Evolutionary conservation across 2,797 vertebrate species (phyloP), one percentile per base, ranked within the genome.

Genomic region (Hapalemur alaotrensis): DNA sequence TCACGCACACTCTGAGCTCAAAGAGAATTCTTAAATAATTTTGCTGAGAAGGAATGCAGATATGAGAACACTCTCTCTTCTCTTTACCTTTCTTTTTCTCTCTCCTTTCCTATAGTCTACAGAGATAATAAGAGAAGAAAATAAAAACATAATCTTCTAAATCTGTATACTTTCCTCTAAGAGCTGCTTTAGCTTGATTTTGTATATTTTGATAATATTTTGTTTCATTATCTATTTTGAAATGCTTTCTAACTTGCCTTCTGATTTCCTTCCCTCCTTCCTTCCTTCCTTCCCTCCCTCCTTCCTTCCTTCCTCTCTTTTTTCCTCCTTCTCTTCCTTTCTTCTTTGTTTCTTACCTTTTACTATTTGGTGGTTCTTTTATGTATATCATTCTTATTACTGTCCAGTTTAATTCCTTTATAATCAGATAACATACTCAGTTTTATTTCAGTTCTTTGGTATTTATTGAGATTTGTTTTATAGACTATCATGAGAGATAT

Each of bases 371-470:
- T 57, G 35, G 1, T 59, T 72, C 90, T 79, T 4, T 5, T 8
- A 90, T 32, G 7, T n/a, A 32, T 25, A 25, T 5, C 5, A 75
- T 80, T 80, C 41, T 43, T 67, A 79, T 38, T 87, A 75, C 70
- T 82, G 46, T 61, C 23, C 41, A 69, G 54, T 43, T 91, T 48
- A 82, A 48, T 52, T 93, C 7, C 11, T 52, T 43, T 38, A 41
- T 9, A 61, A 38, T 70, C 13, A 63, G 61, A 38, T 43, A 61
- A 52, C 2, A 54, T 70, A 28, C 1, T 61, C 41, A 61, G 15
- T 46, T 90, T 91, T 86, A 86, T 69, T 75, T 96, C n/a, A 67
- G 43, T 35, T 32, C 23, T 73, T 75, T 76, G 59, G 59, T 86
- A 90, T 52, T 57, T 86, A 73, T 20, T 46, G 9, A 80, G 12